Percentiles rank a stretch among this genome's conserved stretches.
Conservation (phyloP, 2,797 vertebrate genomes). For the Petrocephalus sullivani region DNA sequence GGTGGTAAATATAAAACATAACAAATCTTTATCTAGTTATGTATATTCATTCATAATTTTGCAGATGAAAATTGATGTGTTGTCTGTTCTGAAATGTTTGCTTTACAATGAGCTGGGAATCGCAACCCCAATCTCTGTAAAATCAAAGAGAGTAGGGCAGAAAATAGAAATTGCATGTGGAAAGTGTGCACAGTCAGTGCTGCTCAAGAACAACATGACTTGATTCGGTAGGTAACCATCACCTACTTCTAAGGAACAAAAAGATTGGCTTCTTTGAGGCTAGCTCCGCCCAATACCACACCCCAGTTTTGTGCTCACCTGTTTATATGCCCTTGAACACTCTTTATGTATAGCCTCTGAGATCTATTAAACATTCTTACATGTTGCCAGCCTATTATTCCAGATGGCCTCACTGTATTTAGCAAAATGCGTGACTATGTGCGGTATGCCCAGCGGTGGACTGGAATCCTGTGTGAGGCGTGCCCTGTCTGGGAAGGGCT, state of each 20-base stretch:
- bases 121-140: background rate
- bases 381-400: background rate
- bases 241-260: background rate
- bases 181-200: background rate
- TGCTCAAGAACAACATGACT: background rate
- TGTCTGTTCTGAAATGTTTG: background rate
- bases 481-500: background rate
- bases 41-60: background rate
- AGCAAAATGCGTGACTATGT: background rate
- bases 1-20: background rate
- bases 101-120: background rate
- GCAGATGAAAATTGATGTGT: background rate
- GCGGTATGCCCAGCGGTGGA: background rate
- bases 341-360: background rate
- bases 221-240: background rate
- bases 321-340: background rate
- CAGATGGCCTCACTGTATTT: background rate
- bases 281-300: background rate
- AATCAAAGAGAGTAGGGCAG: background rate
- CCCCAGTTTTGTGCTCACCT: background rate
- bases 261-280: background rate
- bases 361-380: background rate
- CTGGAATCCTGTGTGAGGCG: background rate
- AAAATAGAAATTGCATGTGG: background rate
- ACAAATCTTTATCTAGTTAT: background rate